Evolutionary conservation across 2,797 vertebrate genomes (phyloP), one percentile per base, ranked within the genome.

Genomic region (Furcifer pardalis): DNA sequence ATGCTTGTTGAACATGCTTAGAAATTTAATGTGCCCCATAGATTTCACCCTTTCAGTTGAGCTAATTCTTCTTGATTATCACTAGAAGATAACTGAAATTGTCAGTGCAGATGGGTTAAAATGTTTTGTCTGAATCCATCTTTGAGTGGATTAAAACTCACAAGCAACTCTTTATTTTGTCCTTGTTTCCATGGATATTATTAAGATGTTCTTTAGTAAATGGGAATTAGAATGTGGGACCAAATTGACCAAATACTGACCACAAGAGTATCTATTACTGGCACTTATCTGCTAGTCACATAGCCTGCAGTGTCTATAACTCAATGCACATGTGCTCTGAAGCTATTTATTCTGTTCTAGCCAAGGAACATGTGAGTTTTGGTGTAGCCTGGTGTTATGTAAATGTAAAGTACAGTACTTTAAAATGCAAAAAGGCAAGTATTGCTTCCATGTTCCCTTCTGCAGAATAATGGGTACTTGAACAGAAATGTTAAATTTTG

Each of bases 401-500:
- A 73, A 77, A 10, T 83, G 37, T 68, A 69, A 83, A n/a, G n/a
- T n/a, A n/a, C n/a, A 83, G 46, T 68, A 46, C 63, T 49, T 77
- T 74, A 56, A 63, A 77, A 35, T 59, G 49, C 63, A 76, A 77
- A 83, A 83, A 35, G 74, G 74, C 35, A 83, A 83, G 77, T 83
- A 46, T 77, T 77, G 49, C 42, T 76, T 68, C 62, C 13, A 21
- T 35, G 12, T 68, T 46, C 74, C 62, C 19, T 93, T 19, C 72
- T 81, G 77, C 81, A 79, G 60, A 72, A n/a, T n/a, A n/a, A 42
- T 19, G 79, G 66, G 68, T 83, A 84, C 66, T 40, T 84, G 94
- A 91, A 92, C 91, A 89, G 91, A 92, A 85, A 95, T 95, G 73
- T 79, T 94, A 95, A 91, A 94, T 95, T 96, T 96, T 94, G 95